phyloP scores from a whole-genome alignment of 2,113 vertebrate genomes.

The Enhydra lutris region DNA sequence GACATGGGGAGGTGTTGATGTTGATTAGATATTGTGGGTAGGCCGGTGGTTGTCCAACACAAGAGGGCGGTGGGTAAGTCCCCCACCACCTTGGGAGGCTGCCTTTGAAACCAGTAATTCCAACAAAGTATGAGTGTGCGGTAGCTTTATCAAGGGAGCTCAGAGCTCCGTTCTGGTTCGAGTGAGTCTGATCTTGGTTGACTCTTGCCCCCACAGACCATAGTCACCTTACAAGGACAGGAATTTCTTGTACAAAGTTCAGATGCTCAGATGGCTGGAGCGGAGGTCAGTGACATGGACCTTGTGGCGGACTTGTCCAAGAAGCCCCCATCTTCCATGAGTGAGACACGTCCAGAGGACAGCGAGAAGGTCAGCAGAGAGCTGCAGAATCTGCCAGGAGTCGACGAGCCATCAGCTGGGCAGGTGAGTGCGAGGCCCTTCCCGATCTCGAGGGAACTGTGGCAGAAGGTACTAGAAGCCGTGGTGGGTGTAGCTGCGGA shows the following conservation, averaged over 20 bases:
- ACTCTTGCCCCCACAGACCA: not conserved
- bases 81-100: accelerated
- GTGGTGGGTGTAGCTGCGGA: accelerated
- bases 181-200: not conserved
- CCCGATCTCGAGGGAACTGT: not conserved
- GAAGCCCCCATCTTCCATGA: not conserved
- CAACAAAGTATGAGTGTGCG: accelerated
- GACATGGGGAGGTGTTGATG: not conserved
- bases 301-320: not conserved
- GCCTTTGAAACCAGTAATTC: too few species aligned
- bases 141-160: not conserved
- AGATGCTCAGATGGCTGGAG: not conserved
- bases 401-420: accelerated
- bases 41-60: not conserved
- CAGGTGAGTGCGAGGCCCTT: not conserved
- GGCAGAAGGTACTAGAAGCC: too few species aligned
- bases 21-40: not conserved
- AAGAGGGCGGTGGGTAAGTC: too few species aligned
- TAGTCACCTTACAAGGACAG: not conserved
- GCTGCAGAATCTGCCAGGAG: not conserved
- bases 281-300: not conserved
- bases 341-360: not conserved
- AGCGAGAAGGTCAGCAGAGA: accelerated
- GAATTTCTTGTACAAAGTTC: not conserved
- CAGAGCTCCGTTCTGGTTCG: not conserved